Conservation (phyloP, 2,888 invertebrate species). For the Anthoptus insignis region DNA sequence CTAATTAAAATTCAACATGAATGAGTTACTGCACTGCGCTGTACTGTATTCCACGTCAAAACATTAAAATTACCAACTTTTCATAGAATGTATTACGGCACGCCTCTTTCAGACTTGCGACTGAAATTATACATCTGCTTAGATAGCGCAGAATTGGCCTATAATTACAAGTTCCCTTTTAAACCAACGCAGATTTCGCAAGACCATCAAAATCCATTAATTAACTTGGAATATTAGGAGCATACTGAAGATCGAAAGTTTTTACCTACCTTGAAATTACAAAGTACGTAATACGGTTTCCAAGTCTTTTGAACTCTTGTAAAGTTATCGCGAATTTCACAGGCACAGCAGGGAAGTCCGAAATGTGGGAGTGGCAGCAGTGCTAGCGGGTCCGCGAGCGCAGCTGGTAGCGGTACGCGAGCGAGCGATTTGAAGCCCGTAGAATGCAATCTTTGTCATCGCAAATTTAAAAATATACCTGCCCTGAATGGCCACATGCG, state of each 20-base stretch:
- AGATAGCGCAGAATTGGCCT: constrained; percentile 60
- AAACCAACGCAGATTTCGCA: constrained; percentile 67
- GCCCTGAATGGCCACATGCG: constrained; percentile 99
- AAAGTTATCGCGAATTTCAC: constrained; percentile 76
- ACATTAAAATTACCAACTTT: constrained; percentile 4
- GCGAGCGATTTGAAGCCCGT: constrained; percentile 94
- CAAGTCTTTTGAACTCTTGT: constrained; percentile 78
- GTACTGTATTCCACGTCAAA: constrained; percentile 56
- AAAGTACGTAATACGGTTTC: constrained; percentile 78
- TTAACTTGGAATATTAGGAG: constrained; percentile 82
- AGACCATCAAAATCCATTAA: constrained; percentile 82
- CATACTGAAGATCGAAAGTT: constrained; percentile 77
- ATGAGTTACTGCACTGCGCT: constrained; percentile 77
- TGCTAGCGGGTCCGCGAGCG: constrained; percentile 61
- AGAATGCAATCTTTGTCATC: constrained; percentile 97
- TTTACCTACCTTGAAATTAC: constrained; percentile 77
- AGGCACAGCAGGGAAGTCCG: constrained; percentile 77
- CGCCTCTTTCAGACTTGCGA: not conserved
- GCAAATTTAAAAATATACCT: constrained; percentile 99
- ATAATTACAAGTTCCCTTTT: constrained; percentile 71
- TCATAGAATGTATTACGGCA: constrained; percentile 8
- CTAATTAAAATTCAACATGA: constrained; percentile 81
- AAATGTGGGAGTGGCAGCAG: constrained; percentile 65
- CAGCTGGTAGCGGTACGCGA: constrained; percentile 60
- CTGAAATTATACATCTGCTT: constrained; percentile 50